Evolutionary conservation across 2,888 invertebrate genomes (phyloP), one percentile per base, ranked within the genome.

Genomic region (Troilus luridus): DNA sequence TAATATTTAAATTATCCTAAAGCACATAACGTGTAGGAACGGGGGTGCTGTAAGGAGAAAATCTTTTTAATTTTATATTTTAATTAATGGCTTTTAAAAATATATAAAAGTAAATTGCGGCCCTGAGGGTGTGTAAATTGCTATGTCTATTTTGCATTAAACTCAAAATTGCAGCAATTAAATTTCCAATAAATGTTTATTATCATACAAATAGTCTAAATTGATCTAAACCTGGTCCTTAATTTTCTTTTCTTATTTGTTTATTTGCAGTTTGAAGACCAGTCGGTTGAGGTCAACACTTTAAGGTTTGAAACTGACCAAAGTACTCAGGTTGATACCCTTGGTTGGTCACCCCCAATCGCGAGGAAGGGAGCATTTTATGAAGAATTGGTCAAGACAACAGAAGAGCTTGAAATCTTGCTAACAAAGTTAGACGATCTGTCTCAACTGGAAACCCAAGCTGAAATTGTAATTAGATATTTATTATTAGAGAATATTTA

Each of bases 301-400:
- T 94, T 97, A 12, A 96, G 95, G 94, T 96, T 97, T 94, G 97
- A 97, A 93, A 96, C 96, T 24, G 97, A 98, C 93, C 96, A 96
- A 0, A 96, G 96, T 0, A 96, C 97, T 10, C 98, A 98, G 95
- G 98, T 98, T 1, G 96, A 98, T 93, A 98, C 98, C 0, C 90
- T 92, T 17, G 92, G 92, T 14, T 92, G 91, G 92, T 91, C 90
- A 11, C 91, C 91, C 2, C 92, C 93, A 7, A 90, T 93, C 27
- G 91, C 92, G 59, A 92, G 93, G 60, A 97, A 97, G 94, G 98
- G 98, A 93, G 98, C 97, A 0, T 98, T 98, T 93, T 94, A 96
- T 91, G 96, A 96, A 93, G 98, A 98, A 94, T 94, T 98, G 67
- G 95, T 95, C 77, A 95, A 96, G 8, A 98, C 97, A 0, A 95